Evolutionary conservation across 2,797 vertebrate species (phyloP).

Genomic region (Meda fulgida): DNA sequence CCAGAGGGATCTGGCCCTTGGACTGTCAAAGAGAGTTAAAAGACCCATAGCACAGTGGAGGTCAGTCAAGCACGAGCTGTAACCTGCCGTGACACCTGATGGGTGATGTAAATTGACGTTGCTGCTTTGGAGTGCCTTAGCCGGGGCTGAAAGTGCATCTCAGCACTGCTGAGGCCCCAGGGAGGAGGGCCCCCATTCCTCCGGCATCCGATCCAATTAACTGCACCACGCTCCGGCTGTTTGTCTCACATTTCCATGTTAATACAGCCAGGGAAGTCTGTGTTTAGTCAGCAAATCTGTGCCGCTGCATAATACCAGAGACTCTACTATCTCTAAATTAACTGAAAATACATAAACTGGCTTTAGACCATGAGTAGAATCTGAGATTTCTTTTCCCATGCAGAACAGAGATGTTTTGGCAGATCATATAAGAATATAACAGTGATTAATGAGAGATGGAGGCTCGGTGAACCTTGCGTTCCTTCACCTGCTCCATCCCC

Average conservation of each 20-base stretch:
- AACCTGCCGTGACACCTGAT: constrained; percentile 64
- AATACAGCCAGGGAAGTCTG: constrained; percentile 63
- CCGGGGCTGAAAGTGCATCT: constrained; percentile 53
- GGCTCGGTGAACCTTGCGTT: background rate
- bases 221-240: constrained; percentile 53
- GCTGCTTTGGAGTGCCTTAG: constrained; percentile 57
- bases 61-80: constrained; percentile 50
- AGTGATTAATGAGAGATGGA: constrained; percentile 15
- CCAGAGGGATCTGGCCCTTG: constrained; percentile 44
- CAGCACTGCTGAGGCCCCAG: constrained; percentile 48
- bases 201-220: constrained; percentile 60
- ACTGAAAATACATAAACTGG: constrained; percentile 23
- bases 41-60: constrained; percentile 53
- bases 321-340: constrained; percentile 32
- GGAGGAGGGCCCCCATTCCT: constrained; percentile 51
- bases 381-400: background rate
- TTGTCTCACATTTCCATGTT: constrained; percentile 67
- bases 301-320: constrained; percentile 16
- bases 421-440: constrained; percentile 16
- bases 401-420: constrained; percentile 2
- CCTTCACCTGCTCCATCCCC: constrained; percentile 9
- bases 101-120: constrained; percentile 64
- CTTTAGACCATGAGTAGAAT: constrained; percentile 27
- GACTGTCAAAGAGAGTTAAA: constrained; percentile 64
- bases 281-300: constrained; percentile 55